Conservation (phyloP, 2,797 vertebrate genomes). For the Prionace glauca region DNA sequence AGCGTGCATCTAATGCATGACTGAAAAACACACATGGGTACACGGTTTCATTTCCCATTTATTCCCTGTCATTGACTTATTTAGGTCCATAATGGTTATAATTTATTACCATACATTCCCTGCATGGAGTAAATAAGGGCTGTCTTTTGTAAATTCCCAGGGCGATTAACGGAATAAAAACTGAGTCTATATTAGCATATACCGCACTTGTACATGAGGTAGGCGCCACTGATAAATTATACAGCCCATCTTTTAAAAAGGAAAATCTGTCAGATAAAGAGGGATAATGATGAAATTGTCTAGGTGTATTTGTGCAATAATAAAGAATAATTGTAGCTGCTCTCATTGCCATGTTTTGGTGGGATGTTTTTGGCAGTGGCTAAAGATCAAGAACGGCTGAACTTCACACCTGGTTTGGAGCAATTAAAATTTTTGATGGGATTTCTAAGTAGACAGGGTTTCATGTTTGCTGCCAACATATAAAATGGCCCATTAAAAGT, state of each 20-base stretch:
- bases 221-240: conserved; percentile 24
- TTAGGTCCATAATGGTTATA: conserved; percentile 54
- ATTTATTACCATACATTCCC: conserved; percentile 68
- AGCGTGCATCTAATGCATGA: background rate
- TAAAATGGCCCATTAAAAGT: conserved; percentile 27
- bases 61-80: conserved; percentile 52
- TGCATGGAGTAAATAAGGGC: conserved; percentile 66
- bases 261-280: conserved; percentile 59
- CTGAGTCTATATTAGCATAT: conserved; percentile 59
- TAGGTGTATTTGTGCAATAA: conserved; percentile 58
- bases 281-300: conserved; percentile 61
- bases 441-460: background rate
- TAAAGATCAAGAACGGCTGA: conserved; percentile 51
- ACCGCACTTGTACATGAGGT: conserved; percentile 48
- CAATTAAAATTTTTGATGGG: conserved; percentile 52
- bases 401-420: conserved; percentile 56
- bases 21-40: background rate
- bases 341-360: conserved; percentile 58
- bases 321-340: conserved; percentile 47
- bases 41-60: conserved; percentile 41
- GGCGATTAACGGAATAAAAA: conserved; percentile 69
- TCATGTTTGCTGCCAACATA: background rate
- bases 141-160: conserved; percentile 64
- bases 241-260: conserved; percentile 41
- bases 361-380: conserved; percentile 56